Evolutionary conservation across 64 coral and sea anemone species (phyloP), one percentile per base, ranked within the genome.

Genomic region (Montipora capricornis): DNA sequence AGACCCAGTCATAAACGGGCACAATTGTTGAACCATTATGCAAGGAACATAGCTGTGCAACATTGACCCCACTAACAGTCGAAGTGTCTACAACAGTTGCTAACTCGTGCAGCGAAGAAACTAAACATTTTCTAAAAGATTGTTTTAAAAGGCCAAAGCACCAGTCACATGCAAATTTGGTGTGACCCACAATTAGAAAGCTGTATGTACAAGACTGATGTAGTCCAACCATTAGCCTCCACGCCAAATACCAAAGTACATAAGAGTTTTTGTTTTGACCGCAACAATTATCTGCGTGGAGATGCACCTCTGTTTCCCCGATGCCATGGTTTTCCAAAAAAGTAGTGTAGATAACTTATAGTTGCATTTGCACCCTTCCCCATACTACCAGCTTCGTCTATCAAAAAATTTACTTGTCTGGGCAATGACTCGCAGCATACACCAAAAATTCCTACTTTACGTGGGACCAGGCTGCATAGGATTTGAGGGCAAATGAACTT

Each of bases 241-340:
- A 89, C 12, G 71, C 47, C 3, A 58, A 59, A 58, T 89, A 89
- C 87, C 87, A 89, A 55, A 89, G 48, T 10, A 89, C 44, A 59
- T 60, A 89, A 6, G 49, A 59, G 12, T 76, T 89, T 47, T 89
- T 89, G 87, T 89, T 89, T 61, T 89, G 87, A 11, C 87, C 73
- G 5, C 49, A 45, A 14, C 87, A 89, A 17, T 89, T 89, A 45
- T 77, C 87, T 16, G 87, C 87, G n/a, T 89, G 69, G 4, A 88
- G 53, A 57, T 76, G 87, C 22, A 88, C 47, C 2, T 88, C 87
- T 14, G 71, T 89, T 24, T 89, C 73, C 3, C 87, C 87, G 6
- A 77, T 29, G 3, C 87, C 87, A 60, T 89, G 87, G 44, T 89
- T 53, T 60, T 53, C 49, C 2, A 13, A 89, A 77, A 60, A 77